phyloP scores from a whole-genome alignment of 1,140 invertebrate genomes.

The Lordiphosa clarofinis region DNA sequence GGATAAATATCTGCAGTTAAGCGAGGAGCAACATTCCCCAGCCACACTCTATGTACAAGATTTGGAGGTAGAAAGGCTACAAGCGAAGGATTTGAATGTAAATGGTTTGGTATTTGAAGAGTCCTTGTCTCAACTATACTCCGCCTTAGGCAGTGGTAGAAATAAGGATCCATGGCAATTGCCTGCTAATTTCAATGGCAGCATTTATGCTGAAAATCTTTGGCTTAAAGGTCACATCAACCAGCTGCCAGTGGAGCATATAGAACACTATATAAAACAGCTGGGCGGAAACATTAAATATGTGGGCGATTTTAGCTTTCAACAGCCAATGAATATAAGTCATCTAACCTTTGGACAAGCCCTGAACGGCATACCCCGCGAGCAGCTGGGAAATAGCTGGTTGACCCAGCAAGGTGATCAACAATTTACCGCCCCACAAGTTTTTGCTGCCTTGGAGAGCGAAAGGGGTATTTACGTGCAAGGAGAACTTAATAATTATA shows the following conservation, averaged over 20 bases:
- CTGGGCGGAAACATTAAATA: slow-evolving; percentile 72
- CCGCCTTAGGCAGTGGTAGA: slow-evolving; percentile 30
- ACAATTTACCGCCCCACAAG: slow-evolving; percentile 58
- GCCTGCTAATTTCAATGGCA: slow-evolving; percentile 56
- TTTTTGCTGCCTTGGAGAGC: slow-evolving; percentile 50
- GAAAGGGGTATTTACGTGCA: slow-evolving; percentile 48
- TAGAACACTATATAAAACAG: slow-evolving; percentile 65
- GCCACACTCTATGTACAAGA: slow-evolving; percentile 32
- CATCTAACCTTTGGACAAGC: slow-evolving; percentile 43
- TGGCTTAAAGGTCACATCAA: slow-evolving; percentile 62
- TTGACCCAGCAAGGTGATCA: slow-evolving; percentile 48
- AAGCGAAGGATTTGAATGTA: slow-evolving; percentile 35
- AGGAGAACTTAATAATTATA: slow-evolving; percentile 73
- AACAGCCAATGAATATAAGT: slow-evolving; percentile 58
- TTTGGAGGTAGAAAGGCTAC: slow-evolving; percentile 18
- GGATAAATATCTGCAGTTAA: slow-evolving; percentile 30
- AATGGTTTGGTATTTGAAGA: slow-evolving; percentile 54
- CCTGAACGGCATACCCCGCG: slow-evolving; percentile 60
- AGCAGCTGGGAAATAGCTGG: slow-evolving; percentile 59
- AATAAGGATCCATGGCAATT: slow-evolving; percentile 6
- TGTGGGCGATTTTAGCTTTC: slow-evolving; percentile 70
- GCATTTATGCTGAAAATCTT: slow-evolving; percentile 74
- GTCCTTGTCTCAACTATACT: slow-evolving; percentile 28
- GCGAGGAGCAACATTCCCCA: slow-evolving; percentile 30
- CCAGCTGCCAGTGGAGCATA: slow-evolving; percentile 28